A percentile compares a stretch with the other conserved stretches of the same genome.
Conservation (phyloP, 2,888 invertebrate genomes). For the Lomographa bimaculata region DNA sequence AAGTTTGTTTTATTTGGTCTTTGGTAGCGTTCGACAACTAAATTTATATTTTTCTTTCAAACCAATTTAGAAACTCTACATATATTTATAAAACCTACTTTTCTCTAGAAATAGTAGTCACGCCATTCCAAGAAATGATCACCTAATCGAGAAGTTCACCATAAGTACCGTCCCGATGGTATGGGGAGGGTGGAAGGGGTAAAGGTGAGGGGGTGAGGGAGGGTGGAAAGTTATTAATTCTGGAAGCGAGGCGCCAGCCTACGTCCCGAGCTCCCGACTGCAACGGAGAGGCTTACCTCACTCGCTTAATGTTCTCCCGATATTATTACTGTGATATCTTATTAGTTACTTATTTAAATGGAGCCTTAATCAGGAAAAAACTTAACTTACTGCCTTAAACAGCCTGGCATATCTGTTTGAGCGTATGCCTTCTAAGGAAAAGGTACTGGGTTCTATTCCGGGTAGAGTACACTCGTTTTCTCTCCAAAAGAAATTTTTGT, state of each 20-base stretch:
- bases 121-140: conserved; percentile 25
- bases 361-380: neutral
- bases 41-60: too few relatives aligned
- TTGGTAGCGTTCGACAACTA: too few relatives aligned
- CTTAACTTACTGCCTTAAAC: neutral
- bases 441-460: too few relatives aligned
- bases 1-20: too few relatives aligned
- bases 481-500: too few relatives aligned
- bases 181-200: conserved; percentile 45
- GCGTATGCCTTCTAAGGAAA: too few relatives aligned
- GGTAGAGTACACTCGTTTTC: too few relatives aligned
- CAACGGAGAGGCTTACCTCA: conserved; percentile 76
- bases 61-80: too few relatives aligned
- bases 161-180: conserved; percentile 43
- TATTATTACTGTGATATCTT: conserved; percentile 56
- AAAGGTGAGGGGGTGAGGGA: conserved; percentile 38
- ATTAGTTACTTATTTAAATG: conserved; percentile 8
- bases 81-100: too few relatives aligned
- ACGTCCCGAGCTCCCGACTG: conserved; percentile 74
- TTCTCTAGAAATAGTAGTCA: conserved; percentile 12
- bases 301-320: conserved; percentile 73
- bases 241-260: conserved; percentile 80
- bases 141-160: conserved; percentile 51
- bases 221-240: conserved; percentile 81
- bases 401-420: too few relatives aligned